Percentiles rank a stretch among this genome's conserved stretches.
These are phyloP conservation scores for Propithecus coquereli DNA, from an alignment of 2,113 vertebrate genomes.

Conservation along the genomic window DNA sequence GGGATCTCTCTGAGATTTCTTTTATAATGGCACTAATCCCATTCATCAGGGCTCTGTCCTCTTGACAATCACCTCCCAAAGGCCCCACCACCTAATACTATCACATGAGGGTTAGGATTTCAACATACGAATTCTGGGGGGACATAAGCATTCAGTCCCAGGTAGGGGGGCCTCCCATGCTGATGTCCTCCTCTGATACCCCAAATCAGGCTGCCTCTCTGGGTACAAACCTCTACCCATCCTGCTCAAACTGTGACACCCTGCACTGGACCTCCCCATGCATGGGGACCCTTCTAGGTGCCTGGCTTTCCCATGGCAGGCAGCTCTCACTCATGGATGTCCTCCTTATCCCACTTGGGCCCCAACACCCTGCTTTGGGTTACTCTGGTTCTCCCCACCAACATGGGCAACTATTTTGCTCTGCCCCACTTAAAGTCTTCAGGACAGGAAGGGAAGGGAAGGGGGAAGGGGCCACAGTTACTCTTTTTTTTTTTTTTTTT, in stretches of 20 bases:
- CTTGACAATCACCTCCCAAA: not conserved
- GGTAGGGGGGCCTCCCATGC: no score
- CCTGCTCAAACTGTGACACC: not conserved
- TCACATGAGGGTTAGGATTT: not conserved
- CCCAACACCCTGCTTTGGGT: not conserved
- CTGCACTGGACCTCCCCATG: not conserved
- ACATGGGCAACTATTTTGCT: not conserved
- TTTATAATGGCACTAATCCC: no score
- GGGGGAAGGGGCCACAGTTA: not conserved
- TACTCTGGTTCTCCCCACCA: not conserved
- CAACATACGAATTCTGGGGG: not conserved
- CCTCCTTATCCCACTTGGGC: not conserved
- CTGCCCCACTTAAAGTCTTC: not conserved
- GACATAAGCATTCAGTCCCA: not conserved
- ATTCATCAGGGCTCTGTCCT: not conserved
- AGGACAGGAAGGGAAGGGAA: not conserved
- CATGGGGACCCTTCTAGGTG: not conserved
- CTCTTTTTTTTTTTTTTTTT: no score
- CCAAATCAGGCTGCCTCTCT: not conserved
- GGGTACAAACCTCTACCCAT: not conserved
- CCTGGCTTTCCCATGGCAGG: not conserved
- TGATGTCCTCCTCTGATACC: not conserved
- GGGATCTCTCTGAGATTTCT: not conserved
- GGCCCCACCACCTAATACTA: not conserved
- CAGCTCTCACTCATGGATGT: not conserved